Conservation (phyloP, 2,797 vertebrate genomes). For the Lophius americanus region DNA sequence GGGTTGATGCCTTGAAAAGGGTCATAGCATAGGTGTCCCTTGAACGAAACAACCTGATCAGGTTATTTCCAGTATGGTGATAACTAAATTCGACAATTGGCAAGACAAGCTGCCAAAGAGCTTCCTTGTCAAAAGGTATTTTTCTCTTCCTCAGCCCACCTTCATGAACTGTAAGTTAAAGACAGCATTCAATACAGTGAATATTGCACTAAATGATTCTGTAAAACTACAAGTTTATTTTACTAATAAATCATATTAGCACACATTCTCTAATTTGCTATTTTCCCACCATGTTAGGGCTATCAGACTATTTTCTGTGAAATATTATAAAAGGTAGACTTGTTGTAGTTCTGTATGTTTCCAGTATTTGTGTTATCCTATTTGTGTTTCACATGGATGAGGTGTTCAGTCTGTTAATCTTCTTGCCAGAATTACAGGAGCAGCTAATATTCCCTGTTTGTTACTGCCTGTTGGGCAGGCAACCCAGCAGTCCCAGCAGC, state of each 20-base stretch:
- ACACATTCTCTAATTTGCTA: neutral
- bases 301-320: neutral
- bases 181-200: neutral
- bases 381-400: constrained; percentile 32
- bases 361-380: constrained; percentile 25
- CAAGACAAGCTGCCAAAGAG: neutral
- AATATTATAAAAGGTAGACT: constrained; percentile 6
- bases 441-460: constrained; percentile 50
- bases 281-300: neutral
- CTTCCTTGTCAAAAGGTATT: neutral
- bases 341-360: neutral
- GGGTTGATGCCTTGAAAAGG: neutral
- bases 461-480: constrained; percentile 50
- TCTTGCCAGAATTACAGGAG: constrained; percentile 58
- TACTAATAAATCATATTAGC: neutral
- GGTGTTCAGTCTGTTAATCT: constrained; percentile 43
- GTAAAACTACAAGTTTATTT: neutral
- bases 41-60: neutral
- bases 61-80: neutral
- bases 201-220: neutral
- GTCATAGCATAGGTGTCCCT: neutral
- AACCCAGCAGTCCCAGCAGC: constrained; percentile 59
- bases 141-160: neutral
- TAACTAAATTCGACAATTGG: neutral
- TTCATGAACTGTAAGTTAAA: neutral